Evolutionary conservation across 2,113 vertebrate species (phyloP).

Genomic region (Saccopteryx bilineata): DNA sequence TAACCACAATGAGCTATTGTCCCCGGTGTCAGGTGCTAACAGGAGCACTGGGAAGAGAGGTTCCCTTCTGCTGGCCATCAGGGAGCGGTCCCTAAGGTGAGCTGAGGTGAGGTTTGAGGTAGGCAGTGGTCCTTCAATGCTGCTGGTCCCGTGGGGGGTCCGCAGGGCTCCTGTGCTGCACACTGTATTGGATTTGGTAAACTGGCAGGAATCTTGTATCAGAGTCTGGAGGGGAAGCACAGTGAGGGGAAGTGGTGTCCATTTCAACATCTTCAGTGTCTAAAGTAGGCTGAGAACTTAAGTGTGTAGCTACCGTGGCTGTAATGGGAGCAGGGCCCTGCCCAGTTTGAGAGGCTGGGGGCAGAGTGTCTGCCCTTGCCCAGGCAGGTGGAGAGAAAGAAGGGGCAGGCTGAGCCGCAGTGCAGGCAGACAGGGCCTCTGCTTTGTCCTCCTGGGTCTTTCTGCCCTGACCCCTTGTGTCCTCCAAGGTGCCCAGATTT

Average conservation of each 20-base stretch:
- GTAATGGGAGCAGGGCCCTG: neutral
- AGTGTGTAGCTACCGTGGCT: slow-evolving; percentile 45
- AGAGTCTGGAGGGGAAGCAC: neutral
- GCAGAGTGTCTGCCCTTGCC: slow-evolving; percentile 1
- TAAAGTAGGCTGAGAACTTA: slow-evolving; percentile 82
- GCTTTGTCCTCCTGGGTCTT: slow-evolving; percentile 76
- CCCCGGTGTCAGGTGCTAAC: neutral
- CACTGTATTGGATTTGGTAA: slow-evolving; percentile 76
- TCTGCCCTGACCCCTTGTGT: slow-evolving; percentile 87
- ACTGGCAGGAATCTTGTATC: slow-evolving; percentile 75
- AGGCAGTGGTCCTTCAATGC: accelerated
- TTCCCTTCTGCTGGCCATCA: neutral
- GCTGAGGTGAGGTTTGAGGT: neutral
- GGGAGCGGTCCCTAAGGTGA: neutral
- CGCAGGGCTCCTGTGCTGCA: neutral
- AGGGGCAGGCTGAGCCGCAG: accelerated
- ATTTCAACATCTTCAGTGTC: slow-evolving; percentile 71
- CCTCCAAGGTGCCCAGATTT: slow-evolving; percentile 89
- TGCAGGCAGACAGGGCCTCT: too few relatives aligned
- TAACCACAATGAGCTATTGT: slow-evolving; percentile 78
- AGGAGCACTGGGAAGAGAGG: slow-evolving; percentile 64
- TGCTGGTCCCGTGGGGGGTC: accelerated
- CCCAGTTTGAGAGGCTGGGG: accelerated
- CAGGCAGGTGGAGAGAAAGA: accelerated
- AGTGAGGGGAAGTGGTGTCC: neutral